phyloP scores from a whole-genome alignment of 1,140 invertebrate genomes.

The Galleria mellonella region DNA sequence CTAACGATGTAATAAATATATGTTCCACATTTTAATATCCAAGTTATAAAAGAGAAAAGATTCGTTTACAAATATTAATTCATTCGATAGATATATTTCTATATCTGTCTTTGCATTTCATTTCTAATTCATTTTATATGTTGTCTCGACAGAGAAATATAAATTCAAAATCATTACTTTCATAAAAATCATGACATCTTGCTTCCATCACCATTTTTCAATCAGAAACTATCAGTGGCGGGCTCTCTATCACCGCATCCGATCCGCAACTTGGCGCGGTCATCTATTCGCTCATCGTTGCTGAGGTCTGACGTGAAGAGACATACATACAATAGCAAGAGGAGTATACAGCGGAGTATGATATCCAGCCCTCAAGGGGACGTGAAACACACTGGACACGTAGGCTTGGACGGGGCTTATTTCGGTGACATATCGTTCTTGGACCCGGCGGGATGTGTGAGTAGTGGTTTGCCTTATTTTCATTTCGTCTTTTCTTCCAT shows the following conservation, averaged over 20 bases:
- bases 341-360: constrained; percentile 91
- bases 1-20: too few relatives aligned
- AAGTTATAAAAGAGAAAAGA: too few relatives aligned
- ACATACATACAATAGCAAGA: constrained; percentile 68
- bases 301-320: constrained; percentile 50
- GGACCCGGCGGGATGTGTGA: constrained; percentile 71
- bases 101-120: too few relatives aligned
- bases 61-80: too few relatives aligned
- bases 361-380: constrained; percentile 97
- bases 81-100: too few relatives aligned
- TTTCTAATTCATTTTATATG: too few relatives aligned
- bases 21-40: too few relatives aligned
- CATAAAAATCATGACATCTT: background rate
- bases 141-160: background rate
- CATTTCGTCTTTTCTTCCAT: too few relatives aligned
- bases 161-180: too few relatives aligned
- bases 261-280: constrained; percentile 30
- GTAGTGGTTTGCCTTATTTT: constrained; percentile 16
- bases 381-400: constrained; percentile 97
- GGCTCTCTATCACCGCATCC: constrained; percentile 43
- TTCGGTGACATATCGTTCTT: constrained; percentile 96
- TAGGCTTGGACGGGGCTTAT: constrained; percentile 96
- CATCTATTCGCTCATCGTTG: constrained; percentile 35
- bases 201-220: background rate
- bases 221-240: constrained; percentile 25